Conservation (phyloP, 2,797 vertebrate genomes). For the Lemur catta region DNA sequence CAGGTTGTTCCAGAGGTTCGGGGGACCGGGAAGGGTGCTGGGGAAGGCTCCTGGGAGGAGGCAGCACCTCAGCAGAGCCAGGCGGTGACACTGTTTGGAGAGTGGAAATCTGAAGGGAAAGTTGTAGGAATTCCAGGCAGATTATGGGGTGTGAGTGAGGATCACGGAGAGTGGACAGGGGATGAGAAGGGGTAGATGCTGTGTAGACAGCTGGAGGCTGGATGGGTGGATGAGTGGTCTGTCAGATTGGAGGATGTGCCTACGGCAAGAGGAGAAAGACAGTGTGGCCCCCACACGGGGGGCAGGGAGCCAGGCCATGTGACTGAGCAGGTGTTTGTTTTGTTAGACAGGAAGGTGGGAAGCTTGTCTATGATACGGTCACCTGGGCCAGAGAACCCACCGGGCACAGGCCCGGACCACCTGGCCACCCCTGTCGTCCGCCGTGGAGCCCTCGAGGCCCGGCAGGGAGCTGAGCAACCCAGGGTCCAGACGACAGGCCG, state of each 20-base stretch:
- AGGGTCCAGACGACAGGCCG: neutral
- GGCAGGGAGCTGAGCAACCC: rapidly evolving
- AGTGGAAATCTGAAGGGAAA: neutral
- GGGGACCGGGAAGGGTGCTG: neutral
- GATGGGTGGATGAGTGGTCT: neutral
- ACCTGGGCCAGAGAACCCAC: neutral
- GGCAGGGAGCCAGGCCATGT: rapidly evolving
- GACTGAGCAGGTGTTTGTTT: neutral
- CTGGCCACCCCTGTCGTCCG: too few species aligned
- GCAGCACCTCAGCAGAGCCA: rapidly evolving
- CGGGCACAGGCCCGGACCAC: too few species aligned
- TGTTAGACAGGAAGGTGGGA: neutral
- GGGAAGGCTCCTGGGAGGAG: neutral
- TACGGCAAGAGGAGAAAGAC: neutral
- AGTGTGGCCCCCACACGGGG: rapidly evolving
- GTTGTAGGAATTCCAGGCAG: neutral
- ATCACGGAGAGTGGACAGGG: neutral
- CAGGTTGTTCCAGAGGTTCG: neutral
- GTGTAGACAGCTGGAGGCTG: rapidly evolving
- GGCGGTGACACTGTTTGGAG: neutral
- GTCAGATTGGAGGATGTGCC: neutral
- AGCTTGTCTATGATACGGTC: neutral
- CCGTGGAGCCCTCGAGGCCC: rapidly evolving
- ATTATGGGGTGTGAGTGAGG: rapidly evolving
- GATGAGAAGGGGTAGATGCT: rapidly evolving